Evolutionary conservation across 1,140 invertebrate genomes (phyloP), one percentile per base, ranked within the genome.

Genomic region (Drosophila ercepeae): DNA sequence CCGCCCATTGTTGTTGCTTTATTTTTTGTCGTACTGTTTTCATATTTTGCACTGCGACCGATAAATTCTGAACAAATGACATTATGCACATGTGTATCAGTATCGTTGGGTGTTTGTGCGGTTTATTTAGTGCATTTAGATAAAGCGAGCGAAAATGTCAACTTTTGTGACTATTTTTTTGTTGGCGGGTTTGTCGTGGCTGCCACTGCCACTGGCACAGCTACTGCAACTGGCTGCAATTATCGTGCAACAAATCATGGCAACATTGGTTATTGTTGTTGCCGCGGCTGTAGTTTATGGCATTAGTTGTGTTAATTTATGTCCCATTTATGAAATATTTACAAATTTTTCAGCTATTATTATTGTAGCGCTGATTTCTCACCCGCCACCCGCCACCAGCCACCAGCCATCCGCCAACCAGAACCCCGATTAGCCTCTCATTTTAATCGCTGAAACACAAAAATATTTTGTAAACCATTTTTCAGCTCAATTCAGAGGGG

Each of bases 241-340:
- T 84, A 84, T 84, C 81, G 77, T 76, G 81, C 82, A 54, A 81
- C 81, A 84, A 84, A 84, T 84, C 81, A 88, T 81, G 72, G 51
- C 39, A 79, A 69, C 58, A 72, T 67, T 72, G 65, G 63, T 50
- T 55, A 59, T 64, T 71, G 44, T 57, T 72, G 45, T 27, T 75
- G 55, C 45, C 51, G 8, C 49, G 58, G 32, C 44, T 45, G 55
- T 82, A 58, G 53, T 74, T 57, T 78, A 67, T 69, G 79, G 72
- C 79, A 86, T 84, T 84, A 86, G 72, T 73, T 86, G 79, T 81
- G 81, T 84, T 84, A 84, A 84, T 84, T 84, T 84, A 84, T 84
- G 79, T 81, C 61, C 76, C 79, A 84, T 84, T 86, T 84, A 73
- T 84, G 73, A 84, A 84, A 84, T 84, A 84, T 84, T 86, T 84